Base-by-base conservation (phyloP, 2,888 invertebrate genomes). In the Glyphotaelius pellucidus region DNA sequence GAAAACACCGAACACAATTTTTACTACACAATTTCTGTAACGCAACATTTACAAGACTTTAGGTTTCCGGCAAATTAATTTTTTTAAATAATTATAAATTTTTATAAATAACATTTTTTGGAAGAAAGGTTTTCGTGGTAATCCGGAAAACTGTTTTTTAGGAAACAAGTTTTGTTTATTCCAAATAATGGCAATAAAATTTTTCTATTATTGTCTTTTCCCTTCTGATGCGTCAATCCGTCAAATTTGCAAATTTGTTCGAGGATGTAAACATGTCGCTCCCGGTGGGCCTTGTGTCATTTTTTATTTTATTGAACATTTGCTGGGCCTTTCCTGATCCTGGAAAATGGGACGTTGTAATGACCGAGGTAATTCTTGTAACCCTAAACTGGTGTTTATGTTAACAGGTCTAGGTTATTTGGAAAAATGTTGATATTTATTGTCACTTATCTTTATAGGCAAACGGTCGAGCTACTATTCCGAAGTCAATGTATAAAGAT, bases 401-500 rank as follows among this genome's bases (percentile, higher is more conserved):
- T n/a, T 30, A 30, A 42, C 12, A 42, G 30, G 47, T 67, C 25
- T 67, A 25, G 25, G 67, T 67, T 67, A 25, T 25, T 67, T 67
- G 38, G 19, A 30, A 86, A 86, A 86, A 86, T 86, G 42, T 31
- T 90, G 79, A 89, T 31, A 67, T 67, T 84, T 32, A 25, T 85
- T 89, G 31, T 80, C 38, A 89, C 79, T 38, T 52, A 91, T 94
- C 83, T 84, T 95, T 96, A 94, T 95, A 96, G 95, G 95, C 95
- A 92, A 95, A 94, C 93, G 96, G 95, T 94, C 94, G 95, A 85
- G 95, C 96, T 93, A 95, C 94, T 94, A 94, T 96, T 95, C 94
- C 97, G 95, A 96, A 98, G 95, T 96, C 97, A 90, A 95, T 98
- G 94, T 97, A 97, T 95, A 97, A 97, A 94, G 97, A 96, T 93